These are phyloP conservation scores for Sylvilagus floridanus DNA, from an alignment of 2,797 vertebrate genomes.

Conservation along the genomic window DNA sequence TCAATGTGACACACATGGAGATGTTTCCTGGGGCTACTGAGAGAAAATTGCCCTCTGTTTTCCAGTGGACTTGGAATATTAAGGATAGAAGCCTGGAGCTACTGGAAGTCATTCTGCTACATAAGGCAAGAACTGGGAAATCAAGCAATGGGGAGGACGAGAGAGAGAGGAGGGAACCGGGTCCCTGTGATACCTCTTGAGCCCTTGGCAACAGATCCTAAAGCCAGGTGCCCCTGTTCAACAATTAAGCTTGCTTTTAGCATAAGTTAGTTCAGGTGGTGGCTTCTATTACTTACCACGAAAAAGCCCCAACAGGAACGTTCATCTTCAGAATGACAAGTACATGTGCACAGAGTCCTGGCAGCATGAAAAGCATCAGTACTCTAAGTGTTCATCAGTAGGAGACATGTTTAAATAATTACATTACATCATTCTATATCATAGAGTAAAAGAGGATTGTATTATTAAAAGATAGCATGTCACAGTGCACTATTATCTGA, in stretches of 20 bases:
- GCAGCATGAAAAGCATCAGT: background rate
- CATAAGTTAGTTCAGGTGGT: background rate
- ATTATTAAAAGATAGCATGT: background rate
- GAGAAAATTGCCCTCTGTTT: background rate
- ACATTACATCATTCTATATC: background rate
- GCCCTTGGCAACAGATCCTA: background rate
- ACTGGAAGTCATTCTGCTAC: background rate
- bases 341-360: background rate
- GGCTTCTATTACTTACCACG: background rate
- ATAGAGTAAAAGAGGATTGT: background rate
- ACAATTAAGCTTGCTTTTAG: background rate
- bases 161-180: background rate
- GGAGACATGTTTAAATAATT: conserved; percentile 7
- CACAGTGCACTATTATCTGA: background rate
- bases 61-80: background rate
- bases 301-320: background rate
- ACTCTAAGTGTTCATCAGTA: background rate
- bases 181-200: background rate
- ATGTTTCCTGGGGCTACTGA: background rate
- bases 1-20: background rate
- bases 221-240: background rate
- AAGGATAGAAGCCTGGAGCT: background rate
- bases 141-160: background rate
- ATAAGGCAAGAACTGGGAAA: background rate
- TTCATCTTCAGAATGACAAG: background rate